Percentiles rank a stretch among this genome's conserved stretches.
These are phyloP conservation scores for Nephrotoma guestfalica DNA, from an alignment of 2,888 invertebrate genomes.

Conservation along the genomic window DNA sequence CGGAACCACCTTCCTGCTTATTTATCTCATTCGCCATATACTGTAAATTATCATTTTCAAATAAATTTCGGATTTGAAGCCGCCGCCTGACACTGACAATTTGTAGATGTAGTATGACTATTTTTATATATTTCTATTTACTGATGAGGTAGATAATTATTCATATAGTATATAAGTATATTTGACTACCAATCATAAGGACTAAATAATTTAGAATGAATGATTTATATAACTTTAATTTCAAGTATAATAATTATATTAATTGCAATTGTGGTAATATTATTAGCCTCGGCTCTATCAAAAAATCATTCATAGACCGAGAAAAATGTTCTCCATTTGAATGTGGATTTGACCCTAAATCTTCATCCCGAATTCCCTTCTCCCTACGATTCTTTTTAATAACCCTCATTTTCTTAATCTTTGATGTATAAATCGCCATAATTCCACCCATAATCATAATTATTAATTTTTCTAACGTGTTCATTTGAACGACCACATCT, in stretches of 20 bases:
- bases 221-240: slow-evolving; percentile 35
- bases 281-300: slow-evolving; percentile 37
- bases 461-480: no score
- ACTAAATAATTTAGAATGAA: slow-evolving; percentile 47
- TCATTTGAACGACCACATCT: no score
- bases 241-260: slow-evolving; percentile 28
- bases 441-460: no score
- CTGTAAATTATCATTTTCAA: slow-evolving; percentile 36
- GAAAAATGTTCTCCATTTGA: no score
- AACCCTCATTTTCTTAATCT: no score
- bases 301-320: slow-evolving; percentile 42
- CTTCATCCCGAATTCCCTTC: no score
- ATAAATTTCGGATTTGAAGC: slow-evolving; percentile 48
- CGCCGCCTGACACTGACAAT: slow-evolving; percentile 53
- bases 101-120: slow-evolving; percentile 48
- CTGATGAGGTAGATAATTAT: no score
- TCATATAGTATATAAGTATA: slow-evolving; percentile 38
- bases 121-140: no score
- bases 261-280: slow-evolving; percentile 36
- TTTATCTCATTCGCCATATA: slow-evolving; percentile 36
- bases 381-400: no score
- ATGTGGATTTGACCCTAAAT: no score
- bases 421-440: no score
- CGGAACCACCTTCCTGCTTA: slow-evolving; percentile 41
- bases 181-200: slow-evolving; percentile 58